phyloP scores from a whole-genome alignment of 2,797 vertebrate genomes.

The Gambusia yucatana region DNA sequence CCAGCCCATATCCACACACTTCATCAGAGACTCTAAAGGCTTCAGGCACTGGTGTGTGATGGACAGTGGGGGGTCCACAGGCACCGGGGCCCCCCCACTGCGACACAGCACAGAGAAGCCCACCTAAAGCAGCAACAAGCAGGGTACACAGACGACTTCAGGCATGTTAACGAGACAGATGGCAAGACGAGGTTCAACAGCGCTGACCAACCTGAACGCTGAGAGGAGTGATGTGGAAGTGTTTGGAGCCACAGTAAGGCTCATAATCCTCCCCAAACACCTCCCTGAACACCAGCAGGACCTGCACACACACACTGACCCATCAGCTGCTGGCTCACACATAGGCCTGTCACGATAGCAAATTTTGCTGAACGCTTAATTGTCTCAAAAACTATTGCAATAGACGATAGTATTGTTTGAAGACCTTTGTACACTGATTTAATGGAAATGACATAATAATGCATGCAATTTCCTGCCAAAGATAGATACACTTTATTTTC shows the following conservation, averaged over 20 bases:
- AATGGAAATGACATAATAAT: too few relatives aligned
- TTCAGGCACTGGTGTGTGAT: constrained; percentile 90
- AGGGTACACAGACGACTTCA: not conserved
- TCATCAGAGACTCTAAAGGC: constrained; percentile 93
- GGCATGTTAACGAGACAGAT: not conserved
- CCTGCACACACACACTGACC: constrained; percentile 67
- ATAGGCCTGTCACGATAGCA: too few relatives aligned
- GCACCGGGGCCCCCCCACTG: constrained; percentile 79
- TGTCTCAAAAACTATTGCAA: too few relatives aligned
- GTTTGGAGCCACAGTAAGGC: constrained; percentile 87
- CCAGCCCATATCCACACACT: constrained; percentile 97
- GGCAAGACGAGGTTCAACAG: not conserved
- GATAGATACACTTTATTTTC: too few relatives aligned
- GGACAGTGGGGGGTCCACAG: constrained; percentile 81
- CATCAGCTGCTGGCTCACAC: not conserved
- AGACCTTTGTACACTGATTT: too few relatives aligned
- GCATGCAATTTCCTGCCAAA: too few relatives aligned
- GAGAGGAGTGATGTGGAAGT: constrained; percentile 92
- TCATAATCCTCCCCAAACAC: constrained; percentile 85
- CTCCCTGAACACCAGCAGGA: constrained; percentile 87
- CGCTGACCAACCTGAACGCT: constrained; percentile 87
- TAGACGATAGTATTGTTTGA: too few relatives aligned
- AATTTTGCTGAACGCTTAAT: too few relatives aligned
- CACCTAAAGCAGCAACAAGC: constrained; percentile 73
- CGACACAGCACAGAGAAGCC: constrained; percentile 93